Evolutionary conservation across 2,888 invertebrate species (phyloP).

Genomic region (Idaea straminata): DNA sequence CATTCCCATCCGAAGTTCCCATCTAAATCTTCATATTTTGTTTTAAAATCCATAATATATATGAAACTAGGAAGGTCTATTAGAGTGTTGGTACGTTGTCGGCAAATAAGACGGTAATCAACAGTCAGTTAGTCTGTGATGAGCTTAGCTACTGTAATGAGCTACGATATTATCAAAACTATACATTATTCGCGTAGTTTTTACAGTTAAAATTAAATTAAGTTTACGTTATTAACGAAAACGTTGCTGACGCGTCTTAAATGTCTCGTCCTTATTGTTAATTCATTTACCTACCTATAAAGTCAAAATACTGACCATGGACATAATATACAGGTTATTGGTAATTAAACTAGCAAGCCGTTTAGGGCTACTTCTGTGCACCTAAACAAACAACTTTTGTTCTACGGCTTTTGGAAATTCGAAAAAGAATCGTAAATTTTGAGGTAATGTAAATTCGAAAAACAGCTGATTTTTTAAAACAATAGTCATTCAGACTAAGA

Average conservation of each 20-base stretch:
- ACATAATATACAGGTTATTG: no score
- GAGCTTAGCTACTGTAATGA: conserved; percentile 31
- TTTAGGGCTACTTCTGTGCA: no score
- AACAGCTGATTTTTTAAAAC: no score
- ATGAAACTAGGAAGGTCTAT: background rate
- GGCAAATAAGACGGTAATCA: background rate
- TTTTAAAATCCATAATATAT: background rate
- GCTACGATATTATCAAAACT: conserved; percentile 26
- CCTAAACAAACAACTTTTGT: no score
- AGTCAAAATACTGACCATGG: no score
- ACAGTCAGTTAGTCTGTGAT: background rate
- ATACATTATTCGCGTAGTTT: background rate
- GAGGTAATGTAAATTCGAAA: no score
- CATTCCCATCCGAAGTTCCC: no score
- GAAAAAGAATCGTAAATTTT: no score
- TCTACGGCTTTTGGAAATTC: no score
- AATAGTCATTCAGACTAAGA: no score
- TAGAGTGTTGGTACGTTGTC: conserved; percentile 1
- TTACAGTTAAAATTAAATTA: background rate
- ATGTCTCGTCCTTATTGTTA: background rate
- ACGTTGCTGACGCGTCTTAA: background rate
- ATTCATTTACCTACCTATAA: background rate
- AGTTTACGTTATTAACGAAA: background rate
- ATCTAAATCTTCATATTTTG: background rate
- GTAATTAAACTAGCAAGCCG: no score